Evolutionary conservation across 2,113 vertebrate species (phyloP).

Genomic region (Cariama cristata): DNA sequence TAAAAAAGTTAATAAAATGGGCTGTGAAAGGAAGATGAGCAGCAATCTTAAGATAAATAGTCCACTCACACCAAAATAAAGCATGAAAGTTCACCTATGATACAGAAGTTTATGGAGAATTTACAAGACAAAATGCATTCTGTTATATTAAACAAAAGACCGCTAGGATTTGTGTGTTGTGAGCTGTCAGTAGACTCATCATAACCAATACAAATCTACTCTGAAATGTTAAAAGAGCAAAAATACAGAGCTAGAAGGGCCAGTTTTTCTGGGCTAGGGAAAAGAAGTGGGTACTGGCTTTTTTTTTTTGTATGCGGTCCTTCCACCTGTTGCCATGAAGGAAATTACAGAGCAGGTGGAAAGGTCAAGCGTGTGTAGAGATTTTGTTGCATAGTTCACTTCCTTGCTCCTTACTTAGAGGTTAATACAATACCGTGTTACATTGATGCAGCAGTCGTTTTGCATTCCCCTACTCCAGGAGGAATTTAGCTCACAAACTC

Average conservation of each 20-base stretch:
- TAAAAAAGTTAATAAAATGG: slow-evolving; percentile 59
- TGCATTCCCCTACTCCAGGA: neutral
- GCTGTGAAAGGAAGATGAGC: slow-evolving; percentile 11
- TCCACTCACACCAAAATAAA: slow-evolving; percentile 40
- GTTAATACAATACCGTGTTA: slow-evolving; percentile 1
- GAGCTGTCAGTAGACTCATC: neutral
- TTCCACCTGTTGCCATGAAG: neutral
- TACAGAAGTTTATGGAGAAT: slow-evolving; percentile 31
- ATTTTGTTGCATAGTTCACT: neutral
- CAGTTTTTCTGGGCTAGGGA: neutral
- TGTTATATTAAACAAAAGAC: neutral
- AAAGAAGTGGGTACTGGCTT: neutral
- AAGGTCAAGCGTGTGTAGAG: neutral
- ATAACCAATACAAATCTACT: neutral
- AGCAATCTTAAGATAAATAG: slow-evolving; percentile 50
- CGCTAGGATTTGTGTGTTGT: neutral
- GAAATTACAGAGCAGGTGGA: neutral
- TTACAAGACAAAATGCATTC: slow-evolving; percentile 9
- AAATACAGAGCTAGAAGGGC: neutral
- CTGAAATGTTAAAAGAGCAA: slow-evolving; percentile 1
- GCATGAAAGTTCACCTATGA: slow-evolving; percentile 1
- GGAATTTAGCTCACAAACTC: neutral
- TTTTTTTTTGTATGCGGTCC: neutral
- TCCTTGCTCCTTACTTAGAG: neutral
- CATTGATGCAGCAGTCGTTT: neutral